A percentile compares a stretch with the other conserved stretches of the same genome.
phyloP scores from a whole-genome alignment of 2,113 vertebrate species.

The Monarcha castaneiventris region DNA sequence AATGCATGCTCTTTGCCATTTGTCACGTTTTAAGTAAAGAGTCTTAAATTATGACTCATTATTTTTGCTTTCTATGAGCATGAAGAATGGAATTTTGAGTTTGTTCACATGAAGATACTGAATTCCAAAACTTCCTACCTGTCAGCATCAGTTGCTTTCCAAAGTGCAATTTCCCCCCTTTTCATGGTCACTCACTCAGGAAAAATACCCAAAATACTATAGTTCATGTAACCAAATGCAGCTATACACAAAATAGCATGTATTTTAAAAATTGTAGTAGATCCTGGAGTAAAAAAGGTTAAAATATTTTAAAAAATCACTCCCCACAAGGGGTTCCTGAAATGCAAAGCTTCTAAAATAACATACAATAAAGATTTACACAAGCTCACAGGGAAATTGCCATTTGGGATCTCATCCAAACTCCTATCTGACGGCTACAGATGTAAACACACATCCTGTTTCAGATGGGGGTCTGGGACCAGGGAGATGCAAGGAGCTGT shows the following conservation, averaged over 20 bases:
- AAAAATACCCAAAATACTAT: background rate
- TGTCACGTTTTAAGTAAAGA: background rate
- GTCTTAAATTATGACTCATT: background rate
- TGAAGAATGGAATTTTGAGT: background rate
- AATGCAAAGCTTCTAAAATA: background rate
- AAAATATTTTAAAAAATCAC: background rate
- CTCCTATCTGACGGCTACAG: background rate
- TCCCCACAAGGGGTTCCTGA: background rate
- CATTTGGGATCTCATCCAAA: background rate
- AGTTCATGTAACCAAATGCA: background rate
- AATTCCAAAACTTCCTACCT: background rate
- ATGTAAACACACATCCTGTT: background rate
- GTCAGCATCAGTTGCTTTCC: background rate
- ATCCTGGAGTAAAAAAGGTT: background rate
- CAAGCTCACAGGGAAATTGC: background rate
- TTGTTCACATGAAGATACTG: background rate
- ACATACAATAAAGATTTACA: background rate
- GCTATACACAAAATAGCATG: background rate
- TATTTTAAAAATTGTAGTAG: background rate
- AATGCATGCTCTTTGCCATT: background rate
- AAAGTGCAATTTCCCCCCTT: background rate
- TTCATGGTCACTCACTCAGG: background rate
- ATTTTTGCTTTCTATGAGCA: background rate
- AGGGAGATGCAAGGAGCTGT: background rate
- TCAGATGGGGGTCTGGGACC: background rate